These are phyloP conservation scores for Aspidapion aeneum DNA, from an alignment of 2,888 invertebrate species.

Conservation along the genomic window DNA sequence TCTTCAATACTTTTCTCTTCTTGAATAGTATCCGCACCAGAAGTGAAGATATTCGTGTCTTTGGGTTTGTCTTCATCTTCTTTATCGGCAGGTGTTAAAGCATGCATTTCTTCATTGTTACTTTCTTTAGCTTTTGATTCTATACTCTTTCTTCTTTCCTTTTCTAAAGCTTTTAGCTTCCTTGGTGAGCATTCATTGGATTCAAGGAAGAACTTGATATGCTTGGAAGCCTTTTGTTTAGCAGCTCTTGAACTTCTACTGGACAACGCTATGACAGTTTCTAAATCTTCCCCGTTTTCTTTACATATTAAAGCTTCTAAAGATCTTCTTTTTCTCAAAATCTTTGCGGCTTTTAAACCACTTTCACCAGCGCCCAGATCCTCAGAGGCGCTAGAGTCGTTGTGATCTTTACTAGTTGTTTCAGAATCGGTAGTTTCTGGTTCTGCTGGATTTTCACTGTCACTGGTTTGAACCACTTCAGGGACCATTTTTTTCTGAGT, in stretches of 20 bases:
- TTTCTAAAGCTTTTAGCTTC: slow-evolving; percentile 9
- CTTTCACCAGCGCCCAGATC: not conserved
- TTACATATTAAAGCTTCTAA: slow-evolving; percentile 32
- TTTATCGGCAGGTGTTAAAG: not conserved
- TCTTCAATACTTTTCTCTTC: slow-evolving; percentile 50
- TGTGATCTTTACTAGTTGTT: not conserved
- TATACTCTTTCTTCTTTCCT: not conserved
- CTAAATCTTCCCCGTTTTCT: slow-evolving; percentile 28
- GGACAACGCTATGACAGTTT: slow-evolving; percentile 24
- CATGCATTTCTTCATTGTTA: not conserved
- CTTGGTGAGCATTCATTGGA: slow-evolving; percentile 20
- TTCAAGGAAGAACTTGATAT: slow-evolving; percentile 31
- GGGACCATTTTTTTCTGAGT: slow-evolving; percentile 16
- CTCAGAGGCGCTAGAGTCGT: not conserved
- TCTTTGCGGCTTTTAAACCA: slow-evolving; percentile 11
- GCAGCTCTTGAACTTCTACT: slow-evolving; percentile 35
- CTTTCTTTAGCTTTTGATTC: slow-evolving; percentile 5
- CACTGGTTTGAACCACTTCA: not conserved
- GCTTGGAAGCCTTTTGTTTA: slow-evolving; percentile 33
- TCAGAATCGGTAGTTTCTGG: slow-evolving; percentile 5
- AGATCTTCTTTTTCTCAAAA: slow-evolving; percentile 30
- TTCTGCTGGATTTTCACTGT: slow-evolving; percentile 8
- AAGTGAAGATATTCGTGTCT: slow-evolving; percentile 37
- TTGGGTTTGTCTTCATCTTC: not conserved
- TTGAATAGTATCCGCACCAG: slow-evolving; percentile 43